Evolutionary conservation across 2,113 vertebrate species (phyloP).

Genomic region (Pandion haliaetus): DNA sequence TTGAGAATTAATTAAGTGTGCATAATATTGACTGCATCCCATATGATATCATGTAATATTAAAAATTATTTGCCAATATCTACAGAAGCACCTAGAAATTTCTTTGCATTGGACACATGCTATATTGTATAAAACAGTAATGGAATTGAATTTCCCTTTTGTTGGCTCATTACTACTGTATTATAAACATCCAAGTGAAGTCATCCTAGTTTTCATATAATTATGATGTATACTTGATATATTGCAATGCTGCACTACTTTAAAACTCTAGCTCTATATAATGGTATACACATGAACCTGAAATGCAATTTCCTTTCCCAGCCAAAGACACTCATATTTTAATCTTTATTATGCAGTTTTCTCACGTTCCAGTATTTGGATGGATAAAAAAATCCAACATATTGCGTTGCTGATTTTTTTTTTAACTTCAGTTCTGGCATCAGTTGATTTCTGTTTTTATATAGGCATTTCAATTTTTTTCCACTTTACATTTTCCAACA

Average conservation of each 20-base stretch:
- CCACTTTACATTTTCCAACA: background rate
- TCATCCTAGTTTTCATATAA: background rate
- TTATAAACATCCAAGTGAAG: background rate
- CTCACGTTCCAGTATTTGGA: background rate
- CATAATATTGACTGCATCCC: background rate
- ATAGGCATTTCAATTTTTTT: background rate
- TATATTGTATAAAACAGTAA: background rate
- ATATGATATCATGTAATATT: background rate
- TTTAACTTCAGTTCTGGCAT: background rate
- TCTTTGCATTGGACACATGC: background rate
- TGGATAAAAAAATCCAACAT: background rate
- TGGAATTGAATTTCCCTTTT: background rate
- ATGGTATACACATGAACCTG: background rate
- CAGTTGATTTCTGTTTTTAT: background rate
- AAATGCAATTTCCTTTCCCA: background rate
- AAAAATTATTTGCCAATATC: background rate
- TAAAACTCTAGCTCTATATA: background rate
- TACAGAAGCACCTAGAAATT: background rate
- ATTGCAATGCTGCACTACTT: background rate
- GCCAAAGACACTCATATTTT: background rate
- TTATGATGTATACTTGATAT: background rate
- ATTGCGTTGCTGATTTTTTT: background rate
- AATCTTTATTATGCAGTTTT: background rate
- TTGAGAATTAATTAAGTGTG: background rate
- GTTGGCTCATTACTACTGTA: background rate